A percentile compares a stretch with the other conserved stretches of the same genome.
Conservation (phyloP, 2,113 vertebrate genomes). For the Chlorodrepanis virens region DNA sequence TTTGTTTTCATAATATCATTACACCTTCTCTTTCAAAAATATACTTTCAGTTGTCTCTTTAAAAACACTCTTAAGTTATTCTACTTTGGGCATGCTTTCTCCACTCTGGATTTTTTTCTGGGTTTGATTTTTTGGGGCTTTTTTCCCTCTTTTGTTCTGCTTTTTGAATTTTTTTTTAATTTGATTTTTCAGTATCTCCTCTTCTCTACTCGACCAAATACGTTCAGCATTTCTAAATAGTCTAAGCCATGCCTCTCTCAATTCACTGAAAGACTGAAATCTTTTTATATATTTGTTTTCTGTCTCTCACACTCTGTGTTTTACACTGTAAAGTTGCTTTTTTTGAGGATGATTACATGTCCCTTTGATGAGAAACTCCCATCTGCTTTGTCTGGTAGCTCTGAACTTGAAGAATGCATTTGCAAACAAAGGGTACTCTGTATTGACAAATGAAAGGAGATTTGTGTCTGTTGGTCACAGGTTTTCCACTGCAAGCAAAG, state of each 20-base stretch:
- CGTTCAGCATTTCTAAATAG: background rate
- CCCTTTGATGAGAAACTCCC: background rate
- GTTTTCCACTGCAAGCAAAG: background rate
- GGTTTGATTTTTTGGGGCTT: rapidly evolving
- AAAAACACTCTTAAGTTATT: background rate
- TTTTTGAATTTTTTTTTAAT: background rate
- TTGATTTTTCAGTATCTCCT: background rate
- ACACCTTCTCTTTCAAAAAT: background rate
- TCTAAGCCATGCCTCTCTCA: background rate
- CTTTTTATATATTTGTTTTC: background rate
- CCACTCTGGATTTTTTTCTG: background rate
- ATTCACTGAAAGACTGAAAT: background rate
- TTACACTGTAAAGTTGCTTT: background rate
- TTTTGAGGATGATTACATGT: background rate
- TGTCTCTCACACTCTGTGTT: background rate
- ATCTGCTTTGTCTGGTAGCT: background rate
- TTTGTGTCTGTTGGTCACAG: background rate
- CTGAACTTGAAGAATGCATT: background rate
- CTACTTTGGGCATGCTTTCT: background rate
- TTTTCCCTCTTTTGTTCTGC: rapidly evolving
- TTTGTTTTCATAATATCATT: background rate
- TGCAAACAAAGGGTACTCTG: background rate
- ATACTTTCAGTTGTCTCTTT: background rate
- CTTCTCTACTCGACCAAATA: background rate
- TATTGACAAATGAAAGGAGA: background rate